phyloP scores from a whole-genome alignment of 2,113 vertebrate genomes.

The Lipophrys pholis region DNA sequence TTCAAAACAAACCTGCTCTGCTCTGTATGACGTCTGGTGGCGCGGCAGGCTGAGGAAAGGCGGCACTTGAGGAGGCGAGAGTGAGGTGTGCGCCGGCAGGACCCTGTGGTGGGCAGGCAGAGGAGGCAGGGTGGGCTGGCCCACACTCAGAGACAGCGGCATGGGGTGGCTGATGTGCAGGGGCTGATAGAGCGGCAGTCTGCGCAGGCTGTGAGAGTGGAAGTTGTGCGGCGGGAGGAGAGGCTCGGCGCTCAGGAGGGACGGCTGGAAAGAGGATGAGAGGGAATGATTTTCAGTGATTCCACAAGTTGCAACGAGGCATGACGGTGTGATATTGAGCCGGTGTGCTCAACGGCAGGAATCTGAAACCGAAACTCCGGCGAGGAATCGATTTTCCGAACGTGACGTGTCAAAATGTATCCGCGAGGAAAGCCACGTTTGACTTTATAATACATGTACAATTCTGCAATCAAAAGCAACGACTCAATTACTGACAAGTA shows the following conservation, averaged over 20 bases:
- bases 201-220: constrained; percentile 79
- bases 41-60: constrained; percentile 78
- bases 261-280: constrained; percentile 55
- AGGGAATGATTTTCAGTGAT: constrained; percentile 4
- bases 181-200: constrained; percentile 80
- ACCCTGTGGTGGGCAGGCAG: constrained; percentile 60
- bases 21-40: constrained; percentile 63
- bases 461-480: too few relatives aligned
- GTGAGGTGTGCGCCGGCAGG: constrained; percentile 50
- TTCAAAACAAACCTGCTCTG: constrained; percentile 73
- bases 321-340: not conserved
- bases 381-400: constrained; percentile 1
- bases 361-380: not conserved
- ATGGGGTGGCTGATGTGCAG: constrained; percentile 81
- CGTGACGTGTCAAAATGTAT: not conserved
- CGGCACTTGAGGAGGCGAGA: constrained; percentile 55
- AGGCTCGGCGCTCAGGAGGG: constrained; percentile 74
- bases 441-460: too few relatives aligned
- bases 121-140: constrained; percentile 68
- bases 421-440: too few relatives aligned
- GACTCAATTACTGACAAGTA: too few relatives aligned
- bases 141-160: constrained; percentile 72
- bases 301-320: not conserved
- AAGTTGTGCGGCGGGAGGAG: constrained; percentile 78
- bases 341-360: not conserved